Base-by-base conservation (phyloP, 2,113 vertebrate species). In the Alaudala cheleensis region DNA sequence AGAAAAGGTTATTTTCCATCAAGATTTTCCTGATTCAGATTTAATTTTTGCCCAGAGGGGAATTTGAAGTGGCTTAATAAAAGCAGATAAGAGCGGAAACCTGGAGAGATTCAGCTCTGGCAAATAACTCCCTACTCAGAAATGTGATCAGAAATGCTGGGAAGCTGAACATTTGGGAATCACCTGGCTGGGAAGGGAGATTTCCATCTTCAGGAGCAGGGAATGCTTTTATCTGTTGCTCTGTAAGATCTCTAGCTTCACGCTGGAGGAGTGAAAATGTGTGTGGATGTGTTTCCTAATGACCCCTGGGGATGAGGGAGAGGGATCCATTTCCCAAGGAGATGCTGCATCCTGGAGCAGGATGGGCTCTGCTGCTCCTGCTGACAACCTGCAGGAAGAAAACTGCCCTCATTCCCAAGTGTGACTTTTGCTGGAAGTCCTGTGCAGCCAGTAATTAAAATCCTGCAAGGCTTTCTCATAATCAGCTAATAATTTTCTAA, bases 321-420 rank as follows among this genome's bases (percentile, higher is more conserved):
- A 34, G 31, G 54, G 26, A 33, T 29, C 34, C 44, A 60, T 49
- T 53, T 39, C 47, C 26, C 0, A 0, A 6, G 42, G 54, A 34
- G 45, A 45, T 39, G 77, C 76, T 64, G 47, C 50, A 26, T 11
- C 11, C 1, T 0, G 10, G 54, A n/a, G 29, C 9, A 10, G 44
- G 11, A 2, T 51, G 72, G 42, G 33, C n/a, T 91, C 67, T 86
- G 67, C 54, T 62, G 15, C 45, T 56, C n/a, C 54, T 58, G 49
- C 51, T 79, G 53, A 10, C 51, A 50, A 22, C 39, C 57, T 49
- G 50, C n/a, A 21, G 79, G 47, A 45, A 22, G 9, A 49, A 82
- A 80, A 4, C 12, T 0, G 0, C 9, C 50, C 5, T 8, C 50
- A 14, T 21, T 47, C 53, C 14, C 3, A 13, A n/a, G 58, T n/a